phyloP scores from a whole-genome alignment of 2,113 vertebrate species.

The Egretta garzetta region DNA sequence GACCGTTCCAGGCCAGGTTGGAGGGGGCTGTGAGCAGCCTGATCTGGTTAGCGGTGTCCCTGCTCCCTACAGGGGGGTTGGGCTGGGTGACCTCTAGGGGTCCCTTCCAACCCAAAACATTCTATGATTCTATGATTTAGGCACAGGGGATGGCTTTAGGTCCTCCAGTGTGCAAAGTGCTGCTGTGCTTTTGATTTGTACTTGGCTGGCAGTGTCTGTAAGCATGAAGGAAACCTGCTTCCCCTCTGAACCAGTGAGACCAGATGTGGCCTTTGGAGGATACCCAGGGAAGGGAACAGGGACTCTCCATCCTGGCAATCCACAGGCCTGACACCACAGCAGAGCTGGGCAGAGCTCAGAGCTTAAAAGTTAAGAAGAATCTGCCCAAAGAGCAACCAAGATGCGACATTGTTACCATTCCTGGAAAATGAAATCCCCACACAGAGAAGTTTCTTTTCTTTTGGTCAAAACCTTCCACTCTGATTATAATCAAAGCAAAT shows the following conservation, averaged over 20 bases:
- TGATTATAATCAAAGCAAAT: neutral
- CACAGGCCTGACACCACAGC: neutral
- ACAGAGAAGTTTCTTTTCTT: neutral
- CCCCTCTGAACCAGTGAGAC: neutral
- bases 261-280: neutral
- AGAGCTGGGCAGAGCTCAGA: neutral
- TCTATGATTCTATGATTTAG: neutral
- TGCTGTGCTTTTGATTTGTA: neutral
- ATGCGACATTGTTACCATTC: fast-evolving
- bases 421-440: neutral
- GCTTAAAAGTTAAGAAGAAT: neutral
- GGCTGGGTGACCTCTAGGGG: too few relatives aligned
- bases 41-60: too few relatives aligned
- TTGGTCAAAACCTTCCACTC: neutral
- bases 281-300: neutral
- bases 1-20: too few relatives aligned
- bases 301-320: neutral
- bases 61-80: too few relatives aligned
- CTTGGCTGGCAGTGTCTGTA: neutral
- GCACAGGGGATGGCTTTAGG: neutral
- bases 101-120: too few relatives aligned
- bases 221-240: neutral
- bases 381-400: neutral
- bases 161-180: neutral
- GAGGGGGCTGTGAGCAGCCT: too few relatives aligned